Evolutionary conservation across 2,888 invertebrate species (phyloP).

Genomic region (Phlogophora meticulosa): DNA sequence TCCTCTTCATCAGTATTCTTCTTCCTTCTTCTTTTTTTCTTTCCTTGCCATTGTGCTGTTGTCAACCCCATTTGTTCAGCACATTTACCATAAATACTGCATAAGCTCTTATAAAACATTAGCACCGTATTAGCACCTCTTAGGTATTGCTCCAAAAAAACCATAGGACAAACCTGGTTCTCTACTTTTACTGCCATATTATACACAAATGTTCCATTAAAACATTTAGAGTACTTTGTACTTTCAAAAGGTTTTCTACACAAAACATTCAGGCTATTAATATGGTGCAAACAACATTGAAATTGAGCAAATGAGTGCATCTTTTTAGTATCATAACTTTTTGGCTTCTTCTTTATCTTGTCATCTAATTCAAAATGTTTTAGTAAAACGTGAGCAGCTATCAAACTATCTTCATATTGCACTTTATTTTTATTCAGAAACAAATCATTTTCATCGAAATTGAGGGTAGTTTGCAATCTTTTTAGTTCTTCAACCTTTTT

Average conservation of each 20-base stretch:
- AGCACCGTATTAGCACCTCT: constrained; percentile 80
- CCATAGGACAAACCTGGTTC: constrained; percentile 88
- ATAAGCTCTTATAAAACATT: constrained; percentile 81
- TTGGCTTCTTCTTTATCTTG: constrained; percentile 88
- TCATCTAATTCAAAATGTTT: constrained; percentile 91
- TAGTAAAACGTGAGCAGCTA: constrained; percentile 91
- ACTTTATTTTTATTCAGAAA: constrained; percentile 88
- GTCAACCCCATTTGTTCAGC: constrained; percentile 75
- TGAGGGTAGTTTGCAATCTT: constrained; percentile 45
- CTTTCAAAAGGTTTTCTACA: constrained; percentile 91
- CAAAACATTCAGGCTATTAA: constrained; percentile 92
- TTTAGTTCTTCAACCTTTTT: constrained; percentile 80
- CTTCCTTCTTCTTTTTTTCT: constrained; percentile 74
- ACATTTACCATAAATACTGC: constrained; percentile 72
- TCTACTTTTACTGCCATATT: constrained; percentile 93
- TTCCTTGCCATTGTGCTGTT: constrained; percentile 72
- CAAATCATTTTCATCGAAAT: constrained; percentile 72
- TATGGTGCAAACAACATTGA: constrained; percentile 92
- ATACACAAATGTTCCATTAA: constrained; percentile 94
- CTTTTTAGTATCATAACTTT: constrained; percentile 89
- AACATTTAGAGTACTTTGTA: constrained; percentile 92
- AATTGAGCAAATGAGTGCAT: constrained; percentile 93
- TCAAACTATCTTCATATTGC: constrained; percentile 90
- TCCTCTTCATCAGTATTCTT: constrained; percentile 73
- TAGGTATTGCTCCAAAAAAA: constrained; percentile 89